These are phyloP conservation scores for Empis livida DNA, from an alignment of 2,888 invertebrate species.

Conservation along the genomic window DNA sequence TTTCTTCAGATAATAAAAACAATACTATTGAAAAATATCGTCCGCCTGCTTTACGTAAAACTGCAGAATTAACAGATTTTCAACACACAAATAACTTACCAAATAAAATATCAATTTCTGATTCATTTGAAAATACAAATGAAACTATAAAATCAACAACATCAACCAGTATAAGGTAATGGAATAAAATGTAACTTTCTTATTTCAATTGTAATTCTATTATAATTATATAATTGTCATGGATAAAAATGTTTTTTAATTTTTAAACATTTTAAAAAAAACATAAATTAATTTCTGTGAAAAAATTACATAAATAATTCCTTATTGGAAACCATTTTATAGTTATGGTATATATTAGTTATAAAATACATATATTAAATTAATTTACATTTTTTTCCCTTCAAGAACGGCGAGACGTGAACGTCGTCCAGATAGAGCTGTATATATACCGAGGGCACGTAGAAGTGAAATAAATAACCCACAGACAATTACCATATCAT, in stretches of 20 bases:
- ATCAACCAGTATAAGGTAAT: constrained; percentile 28
- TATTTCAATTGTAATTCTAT: too few relatives aligned
- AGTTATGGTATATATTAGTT: too few relatives aligned
- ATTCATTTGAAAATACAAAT: neutral
- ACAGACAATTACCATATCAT: constrained; percentile 4
- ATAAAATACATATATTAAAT: too few relatives aligned
- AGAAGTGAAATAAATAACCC: constrained; percentile 38
- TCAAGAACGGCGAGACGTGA: constrained; percentile 23
- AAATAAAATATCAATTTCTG: neutral
- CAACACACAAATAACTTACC: neutral
- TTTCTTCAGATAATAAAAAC: too few relatives aligned
- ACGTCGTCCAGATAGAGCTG: constrained; percentile 62
- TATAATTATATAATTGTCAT: too few relatives aligned
- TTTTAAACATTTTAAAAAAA: too few relatives aligned
- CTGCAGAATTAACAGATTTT: constrained; percentile 4
- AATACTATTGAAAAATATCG: constrained; percentile 38
- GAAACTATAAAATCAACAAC: constrained; percentile 14
- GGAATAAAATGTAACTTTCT: constrained; percentile 10
- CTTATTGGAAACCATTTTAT: too few relatives aligned
- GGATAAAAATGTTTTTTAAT: too few relatives aligned
- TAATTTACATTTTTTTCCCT: neutral
- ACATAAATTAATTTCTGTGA: too few relatives aligned
- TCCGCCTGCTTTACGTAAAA: constrained; percentile 39
- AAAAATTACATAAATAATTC: too few relatives aligned
- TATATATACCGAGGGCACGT: constrained; percentile 64